These are phyloP conservation scores for Nipponia nippon DNA, from an alignment of 2,113 vertebrate species.

Conservation along the genomic window DNA sequence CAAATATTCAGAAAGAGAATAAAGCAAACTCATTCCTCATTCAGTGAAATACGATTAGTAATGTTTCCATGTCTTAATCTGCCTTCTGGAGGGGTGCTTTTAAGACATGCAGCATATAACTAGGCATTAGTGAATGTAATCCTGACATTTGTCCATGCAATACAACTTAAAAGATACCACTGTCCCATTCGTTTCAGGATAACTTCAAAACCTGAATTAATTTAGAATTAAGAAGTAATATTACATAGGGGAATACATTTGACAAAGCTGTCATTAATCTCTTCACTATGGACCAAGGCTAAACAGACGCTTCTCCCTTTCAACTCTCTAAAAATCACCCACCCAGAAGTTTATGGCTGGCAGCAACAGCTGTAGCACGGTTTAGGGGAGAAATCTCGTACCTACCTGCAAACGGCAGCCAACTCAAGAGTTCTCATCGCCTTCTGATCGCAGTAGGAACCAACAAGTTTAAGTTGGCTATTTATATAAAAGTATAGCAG, in stretches of 20 bases:
- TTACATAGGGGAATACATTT: background rate
- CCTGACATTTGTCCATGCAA: background rate
- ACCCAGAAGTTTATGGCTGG: background rate
- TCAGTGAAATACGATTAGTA: background rate
- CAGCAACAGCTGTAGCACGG: background rate
- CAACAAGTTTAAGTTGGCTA: background rate
- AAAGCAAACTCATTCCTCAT: background rate
- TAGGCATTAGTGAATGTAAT: background rate
- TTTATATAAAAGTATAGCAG: background rate
- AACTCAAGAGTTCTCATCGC: background rate
- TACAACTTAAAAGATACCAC: background rate
- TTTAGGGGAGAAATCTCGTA: background rate
- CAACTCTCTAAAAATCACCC: background rate
- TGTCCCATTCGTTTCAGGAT: background rate
- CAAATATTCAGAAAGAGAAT: background rate
- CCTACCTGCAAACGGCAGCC: background rate
- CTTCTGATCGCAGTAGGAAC: background rate
- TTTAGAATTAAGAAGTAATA: background rate
- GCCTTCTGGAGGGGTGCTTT: background rate
- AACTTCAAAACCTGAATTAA: background rate
- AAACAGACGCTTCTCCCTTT: background rate
- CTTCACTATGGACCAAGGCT: background rate
- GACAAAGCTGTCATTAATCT: background rate
- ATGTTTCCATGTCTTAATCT: background rate
- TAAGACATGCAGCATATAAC: background rate